Conservation (phyloP, 2,797 vertebrate species). For the Remorina albescens region DNA sequence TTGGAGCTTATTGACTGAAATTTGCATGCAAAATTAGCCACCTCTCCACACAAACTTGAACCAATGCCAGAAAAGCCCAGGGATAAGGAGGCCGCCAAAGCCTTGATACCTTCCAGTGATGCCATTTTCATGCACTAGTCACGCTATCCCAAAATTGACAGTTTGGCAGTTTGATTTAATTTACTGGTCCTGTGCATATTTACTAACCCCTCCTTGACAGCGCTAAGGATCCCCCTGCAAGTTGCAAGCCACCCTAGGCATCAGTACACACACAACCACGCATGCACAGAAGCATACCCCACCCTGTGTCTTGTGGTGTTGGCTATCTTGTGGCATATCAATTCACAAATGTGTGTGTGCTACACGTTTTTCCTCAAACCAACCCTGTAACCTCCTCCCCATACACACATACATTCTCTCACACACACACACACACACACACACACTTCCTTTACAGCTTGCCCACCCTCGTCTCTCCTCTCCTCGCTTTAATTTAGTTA, state of each 20-base stretch:
- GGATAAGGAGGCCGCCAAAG: constrained; percentile 90
- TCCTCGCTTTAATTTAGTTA: constrained; percentile 92
- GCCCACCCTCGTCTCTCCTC: constrained; percentile 55
- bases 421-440: constrained; percentile 14
- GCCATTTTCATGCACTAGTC: constrained; percentile 96
- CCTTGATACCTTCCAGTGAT: constrained; percentile 96
- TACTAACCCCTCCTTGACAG: constrained; percentile 89
- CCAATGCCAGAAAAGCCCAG: constrained; percentile 93
- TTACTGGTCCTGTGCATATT: constrained; percentile 99
- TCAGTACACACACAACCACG: constrained; percentile 78
- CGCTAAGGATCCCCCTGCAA: constrained; percentile 93
- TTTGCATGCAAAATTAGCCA: constrained; percentile 99
- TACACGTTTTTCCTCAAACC: constrained; percentile 76
- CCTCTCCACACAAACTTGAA: constrained; percentile 96
- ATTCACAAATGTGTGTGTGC: constrained; percentile 88
- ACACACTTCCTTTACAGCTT: constrained; percentile 39
- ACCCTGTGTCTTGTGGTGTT: constrained; percentile 89
- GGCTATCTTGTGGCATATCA: constrained; percentile 93
- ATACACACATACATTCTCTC: constrained; percentile 7
- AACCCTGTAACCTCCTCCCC: constrained; percentile 39
- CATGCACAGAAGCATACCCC: constrained; percentile 42
- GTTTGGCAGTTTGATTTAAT: constrained; percentile 99
- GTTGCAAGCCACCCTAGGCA: constrained; percentile 52
- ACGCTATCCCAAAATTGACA: constrained; percentile 97
- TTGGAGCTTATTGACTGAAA: constrained; percentile 99